These are phyloP conservation scores for Drosophila merina DNA, from an alignment of 2,888 invertebrate species.

Conservation along the genomic window DNA sequence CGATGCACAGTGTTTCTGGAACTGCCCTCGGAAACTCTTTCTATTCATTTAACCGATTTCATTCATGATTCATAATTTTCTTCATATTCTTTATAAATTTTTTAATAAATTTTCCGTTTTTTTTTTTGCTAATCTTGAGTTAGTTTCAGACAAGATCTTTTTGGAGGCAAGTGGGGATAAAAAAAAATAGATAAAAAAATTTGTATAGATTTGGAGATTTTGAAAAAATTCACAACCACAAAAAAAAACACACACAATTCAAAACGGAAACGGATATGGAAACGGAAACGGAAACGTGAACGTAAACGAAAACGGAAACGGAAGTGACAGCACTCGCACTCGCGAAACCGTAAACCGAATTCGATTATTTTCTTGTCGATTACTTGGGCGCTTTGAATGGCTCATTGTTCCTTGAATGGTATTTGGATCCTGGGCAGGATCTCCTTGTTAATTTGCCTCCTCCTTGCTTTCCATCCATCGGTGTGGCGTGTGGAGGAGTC, in stretches of 20 bases:
- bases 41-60: conserved; percentile 33
- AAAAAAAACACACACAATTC: conserved; percentile 10
- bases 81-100: background rate
- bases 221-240: conserved; percentile 4
- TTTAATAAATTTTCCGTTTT: conserved; percentile 6
- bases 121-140: conserved; percentile 33
- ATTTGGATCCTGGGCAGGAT: conserved; percentile 18
- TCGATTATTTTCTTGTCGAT: conserved; percentile 33
- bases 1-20: conserved; percentile 19
- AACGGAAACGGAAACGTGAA: conserved; percentile 25
- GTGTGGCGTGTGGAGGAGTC: background rate
- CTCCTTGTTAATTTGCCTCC: conserved; percentile 37
- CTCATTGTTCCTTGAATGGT: conserved; percentile 24
- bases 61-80: background rate
- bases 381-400: conserved; percentile 45
- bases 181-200: conserved; percentile 25
- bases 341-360: conserved; percentile 30
- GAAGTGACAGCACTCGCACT: conserved; percentile 47
- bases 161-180: background rate
- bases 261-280: background rate
- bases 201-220: conserved; percentile 4
- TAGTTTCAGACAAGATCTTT: conserved; percentile 56
- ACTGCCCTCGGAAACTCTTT: conserved; percentile 31
- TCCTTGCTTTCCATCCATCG: conserved; percentile 12
- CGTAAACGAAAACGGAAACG: conserved; percentile 28